A percentile compares a stretch with the other conserved stretches of the same genome.
phyloP scores from a whole-genome alignment of 2,888 invertebrate species.

The Patella pellucida region DNA sequence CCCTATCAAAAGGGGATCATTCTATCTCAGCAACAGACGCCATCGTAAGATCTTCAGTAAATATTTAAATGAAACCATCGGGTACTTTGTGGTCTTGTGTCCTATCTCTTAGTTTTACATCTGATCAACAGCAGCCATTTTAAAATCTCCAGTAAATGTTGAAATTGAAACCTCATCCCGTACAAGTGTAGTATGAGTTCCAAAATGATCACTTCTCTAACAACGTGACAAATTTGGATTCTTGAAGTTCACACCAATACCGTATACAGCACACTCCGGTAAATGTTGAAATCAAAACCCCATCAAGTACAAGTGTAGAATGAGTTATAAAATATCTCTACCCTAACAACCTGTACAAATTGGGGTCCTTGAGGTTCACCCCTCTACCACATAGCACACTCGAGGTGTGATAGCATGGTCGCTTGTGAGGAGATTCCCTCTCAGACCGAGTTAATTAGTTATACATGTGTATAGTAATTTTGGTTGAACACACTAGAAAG shows the following conservation, averaged over 20 bases:
- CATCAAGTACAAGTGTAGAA: neutral
- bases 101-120: no score
- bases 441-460: conserved; percentile 6
- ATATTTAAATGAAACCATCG: no score
- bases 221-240: neutral
- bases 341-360: neutral
- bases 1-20: no score
- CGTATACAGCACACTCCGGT: neutral
- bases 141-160: neutral
- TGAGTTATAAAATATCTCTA: neutral
- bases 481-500: conserved; percentile 2
- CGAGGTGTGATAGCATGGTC: neutral
- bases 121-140: no score
- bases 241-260: neutral
- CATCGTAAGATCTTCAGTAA: no score
- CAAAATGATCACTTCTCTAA: no score
- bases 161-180: no score
- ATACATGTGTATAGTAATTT: neutral
- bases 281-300: neutral
- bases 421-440: neutral
- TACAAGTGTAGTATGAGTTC: no score
- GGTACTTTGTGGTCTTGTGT: no score
- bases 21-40: no score
- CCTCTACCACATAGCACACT: conserved; percentile 1
- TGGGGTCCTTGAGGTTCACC: conserved; percentile 7